A percentile compares a stretch with the other conserved stretches of the same genome.
Conservation (phyloP, 2,113 vertebrate species). For the Centropus unirufus region DNA sequence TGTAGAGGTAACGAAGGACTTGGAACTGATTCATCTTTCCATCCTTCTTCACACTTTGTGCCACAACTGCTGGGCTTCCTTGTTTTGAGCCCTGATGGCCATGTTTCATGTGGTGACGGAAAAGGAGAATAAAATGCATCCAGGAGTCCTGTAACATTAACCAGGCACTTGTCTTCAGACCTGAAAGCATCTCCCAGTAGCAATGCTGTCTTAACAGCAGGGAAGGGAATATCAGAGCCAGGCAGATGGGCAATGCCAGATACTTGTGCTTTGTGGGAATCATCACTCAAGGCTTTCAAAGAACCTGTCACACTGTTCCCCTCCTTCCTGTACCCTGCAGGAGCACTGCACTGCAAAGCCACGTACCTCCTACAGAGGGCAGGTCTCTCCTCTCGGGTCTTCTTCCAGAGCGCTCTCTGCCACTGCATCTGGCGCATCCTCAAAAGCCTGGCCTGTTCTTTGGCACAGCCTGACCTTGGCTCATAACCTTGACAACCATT, state of each 20-base stretch:
- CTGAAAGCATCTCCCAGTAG: neutral
- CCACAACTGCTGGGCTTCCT: neutral
- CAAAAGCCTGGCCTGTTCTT: conserved; percentile 6
- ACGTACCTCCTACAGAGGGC: neutral
- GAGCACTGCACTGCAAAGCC: neutral
- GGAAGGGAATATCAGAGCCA: neutral
- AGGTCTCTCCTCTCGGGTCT: neutral
- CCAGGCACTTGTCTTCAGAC: neutral
- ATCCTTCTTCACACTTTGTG: neutral
- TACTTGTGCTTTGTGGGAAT: neutral
- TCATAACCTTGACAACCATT: conserved; percentile 34
- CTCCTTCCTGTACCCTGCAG: neutral
- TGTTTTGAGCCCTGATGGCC: neutral
- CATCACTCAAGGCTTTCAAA: neutral
- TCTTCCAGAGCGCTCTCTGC: conserved; percentile 7
- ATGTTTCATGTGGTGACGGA: neutral
- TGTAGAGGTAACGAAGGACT: neutral
- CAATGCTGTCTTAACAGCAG: neutral
- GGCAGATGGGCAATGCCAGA: neutral
- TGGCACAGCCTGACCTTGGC: conserved; percentile 33
- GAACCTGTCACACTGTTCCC: neutral
- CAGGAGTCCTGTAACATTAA: neutral
- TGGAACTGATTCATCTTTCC: neutral
- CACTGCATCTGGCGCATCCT: neutral
- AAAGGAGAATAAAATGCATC: neutral